These are phyloP conservation scores for Suncus etruscus DNA, from an alignment of 2,113 vertebrate species.

Conservation along the genomic window DNA sequence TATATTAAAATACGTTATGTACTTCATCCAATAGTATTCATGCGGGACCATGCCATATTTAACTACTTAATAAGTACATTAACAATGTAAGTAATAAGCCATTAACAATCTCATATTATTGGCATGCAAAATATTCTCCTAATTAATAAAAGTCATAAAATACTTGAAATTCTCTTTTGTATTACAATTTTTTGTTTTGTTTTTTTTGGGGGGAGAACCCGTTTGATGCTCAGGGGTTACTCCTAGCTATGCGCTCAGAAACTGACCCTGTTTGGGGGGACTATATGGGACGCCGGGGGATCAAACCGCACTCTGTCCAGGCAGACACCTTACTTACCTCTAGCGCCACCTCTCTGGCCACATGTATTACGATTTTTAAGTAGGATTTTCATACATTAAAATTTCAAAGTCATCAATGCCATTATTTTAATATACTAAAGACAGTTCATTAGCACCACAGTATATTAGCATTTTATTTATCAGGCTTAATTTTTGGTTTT, in stretches of 20 bases:
- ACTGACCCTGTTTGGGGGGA: too few relatives aligned
- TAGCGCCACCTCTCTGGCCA: too few relatives aligned
- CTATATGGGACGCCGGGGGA: too few relatives aligned
- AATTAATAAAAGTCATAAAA: neutral
- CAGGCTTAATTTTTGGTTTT: neutral
- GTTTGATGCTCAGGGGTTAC: too few relatives aligned
- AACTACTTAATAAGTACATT: neutral
- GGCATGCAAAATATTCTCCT: neutral
- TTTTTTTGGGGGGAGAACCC: neutral
- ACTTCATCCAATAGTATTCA: neutral
- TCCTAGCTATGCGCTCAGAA: too few relatives aligned
- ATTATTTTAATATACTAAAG: neutral
- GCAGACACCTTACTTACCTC: too few relatives aligned
- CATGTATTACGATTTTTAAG: too few relatives aligned
- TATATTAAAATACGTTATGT: too few relatives aligned
- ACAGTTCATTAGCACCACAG: neutral
- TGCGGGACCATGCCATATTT: neutral
- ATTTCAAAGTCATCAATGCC: conserved; percentile 9
- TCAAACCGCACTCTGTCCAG: too few relatives aligned
- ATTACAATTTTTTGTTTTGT: neutral
- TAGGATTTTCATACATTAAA: neutral
- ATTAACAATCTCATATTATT: neutral
- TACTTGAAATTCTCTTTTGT: neutral
- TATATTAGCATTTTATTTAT: neutral
- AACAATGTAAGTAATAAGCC: too few relatives aligned